These are phyloP conservation scores for Plectropomus leopardus DNA, from an alignment of 2,113 vertebrate species.

Conservation along the genomic window DNA sequence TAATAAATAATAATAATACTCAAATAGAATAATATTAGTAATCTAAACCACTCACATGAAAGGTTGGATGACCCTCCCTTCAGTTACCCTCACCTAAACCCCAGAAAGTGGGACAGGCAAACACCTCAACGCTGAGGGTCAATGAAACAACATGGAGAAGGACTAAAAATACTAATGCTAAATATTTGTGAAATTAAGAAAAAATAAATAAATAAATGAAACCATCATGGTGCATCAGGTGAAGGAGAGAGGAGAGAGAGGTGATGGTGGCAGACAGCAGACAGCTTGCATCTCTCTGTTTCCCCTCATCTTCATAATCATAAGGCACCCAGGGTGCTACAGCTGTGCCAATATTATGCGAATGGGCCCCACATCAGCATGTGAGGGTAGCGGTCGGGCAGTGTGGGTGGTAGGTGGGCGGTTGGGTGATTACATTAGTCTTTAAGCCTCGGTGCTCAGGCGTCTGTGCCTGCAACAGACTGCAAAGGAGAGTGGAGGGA, in stretches of 20 bases:
- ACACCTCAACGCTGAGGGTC: too few species aligned
- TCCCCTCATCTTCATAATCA: slow-evolving; percentile 82
- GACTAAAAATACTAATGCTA: neutral
- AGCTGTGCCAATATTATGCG: slow-evolving; percentile 75
- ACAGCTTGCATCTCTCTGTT: slow-evolving; percentile 75
- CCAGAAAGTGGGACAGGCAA: neutral
- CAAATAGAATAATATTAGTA: too few species aligned
- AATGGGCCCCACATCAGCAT: slow-evolving; percentile 42
- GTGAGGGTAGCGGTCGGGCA: neutral
- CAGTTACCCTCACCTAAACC: neutral
- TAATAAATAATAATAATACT: too few species aligned
- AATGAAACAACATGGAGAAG: neutral
- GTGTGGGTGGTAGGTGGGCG: slow-evolving; percentile 7
- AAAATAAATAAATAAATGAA: too few species aligned
- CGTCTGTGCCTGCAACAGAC: slow-evolving; percentile 44
- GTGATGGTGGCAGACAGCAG: slow-evolving; percentile 66
- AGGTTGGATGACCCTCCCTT: too few species aligned
- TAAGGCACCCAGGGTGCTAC: slow-evolving; percentile 69
- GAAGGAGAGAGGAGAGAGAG: neutral
- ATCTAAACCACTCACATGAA: too few species aligned
- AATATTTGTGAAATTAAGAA: too few species aligned
- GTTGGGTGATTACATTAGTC: slow-evolving; percentile 68
- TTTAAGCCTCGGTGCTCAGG: slow-evolving; percentile 57
- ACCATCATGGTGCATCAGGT: neutral
- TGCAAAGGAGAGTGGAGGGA: slow-evolving; percentile 56